A percentile compares a stretch with the other conserved stretches of the same genome.
phyloP scores from a whole-genome alignment of 2,113 vertebrate genomes.

The Chloebia gouldiae region DNA sequence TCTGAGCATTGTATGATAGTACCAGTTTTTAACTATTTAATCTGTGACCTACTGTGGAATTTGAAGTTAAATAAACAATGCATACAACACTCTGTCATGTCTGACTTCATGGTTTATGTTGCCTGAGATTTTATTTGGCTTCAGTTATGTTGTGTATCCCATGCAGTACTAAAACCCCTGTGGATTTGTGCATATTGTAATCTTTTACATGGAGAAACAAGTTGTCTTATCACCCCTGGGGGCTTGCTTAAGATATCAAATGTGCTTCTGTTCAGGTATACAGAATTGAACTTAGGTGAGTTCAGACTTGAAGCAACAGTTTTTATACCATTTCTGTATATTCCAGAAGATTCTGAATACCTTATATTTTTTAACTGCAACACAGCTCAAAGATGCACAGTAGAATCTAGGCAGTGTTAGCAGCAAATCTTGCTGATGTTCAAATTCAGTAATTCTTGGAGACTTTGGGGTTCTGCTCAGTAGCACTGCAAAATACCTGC shows the following conservation, averaged over 20 bases:
- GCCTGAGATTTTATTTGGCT: background rate
- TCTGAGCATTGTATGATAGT: constrained; percentile 31
- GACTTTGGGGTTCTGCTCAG: background rate
- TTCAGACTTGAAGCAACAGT: background rate
- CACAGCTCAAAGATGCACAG: background rate
- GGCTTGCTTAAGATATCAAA: background rate
- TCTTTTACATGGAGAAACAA: background rate
- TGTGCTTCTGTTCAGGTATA: background rate
- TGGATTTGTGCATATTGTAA: background rate
- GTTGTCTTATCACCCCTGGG: background rate
- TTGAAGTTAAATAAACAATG: constrained; percentile 46
- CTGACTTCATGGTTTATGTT: background rate
- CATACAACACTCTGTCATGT: background rate
- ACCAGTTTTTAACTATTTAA: constrained; percentile 59
- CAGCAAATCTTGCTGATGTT: background rate
- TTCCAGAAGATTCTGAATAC: background rate
- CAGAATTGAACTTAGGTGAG: background rate
- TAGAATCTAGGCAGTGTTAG: background rate
- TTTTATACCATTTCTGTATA: background rate
- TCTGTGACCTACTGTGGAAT: constrained; percentile 18
- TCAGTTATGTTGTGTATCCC: background rate
- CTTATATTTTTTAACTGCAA: background rate
- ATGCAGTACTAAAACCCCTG: background rate
- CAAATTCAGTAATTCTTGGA: background rate
- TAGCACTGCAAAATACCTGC: background rate